These are phyloP conservation scores for Phoenicopterus ruber DNA, from an alignment of 2,113 vertebrate genomes.

Conservation along the genomic window DNA sequence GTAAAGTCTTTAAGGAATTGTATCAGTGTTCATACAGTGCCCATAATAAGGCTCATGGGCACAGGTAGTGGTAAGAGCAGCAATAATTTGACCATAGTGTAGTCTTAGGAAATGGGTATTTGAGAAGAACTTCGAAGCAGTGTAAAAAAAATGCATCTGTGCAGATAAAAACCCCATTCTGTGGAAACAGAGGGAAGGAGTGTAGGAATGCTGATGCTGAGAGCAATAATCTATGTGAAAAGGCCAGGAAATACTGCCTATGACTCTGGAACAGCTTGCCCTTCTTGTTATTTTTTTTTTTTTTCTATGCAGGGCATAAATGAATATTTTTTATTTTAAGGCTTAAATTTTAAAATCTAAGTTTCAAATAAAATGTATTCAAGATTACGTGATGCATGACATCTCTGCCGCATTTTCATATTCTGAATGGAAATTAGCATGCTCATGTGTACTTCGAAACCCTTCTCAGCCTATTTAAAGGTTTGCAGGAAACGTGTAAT, in stretches of 20 bases:
- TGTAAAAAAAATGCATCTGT: background rate
- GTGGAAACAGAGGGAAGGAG: background rate
- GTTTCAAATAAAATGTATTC: background rate
- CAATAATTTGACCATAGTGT: background rate
- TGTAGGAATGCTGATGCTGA: background rate
- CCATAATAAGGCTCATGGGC: background rate
- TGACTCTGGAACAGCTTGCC: background rate
- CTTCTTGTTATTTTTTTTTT: background rate
- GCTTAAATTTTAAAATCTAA: background rate
- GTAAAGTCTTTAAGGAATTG: background rate
- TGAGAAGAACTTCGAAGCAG: background rate
- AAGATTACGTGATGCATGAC: background rate
- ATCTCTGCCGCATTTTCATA: background rate
- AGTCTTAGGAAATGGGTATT: background rate
- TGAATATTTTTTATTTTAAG: background rate
- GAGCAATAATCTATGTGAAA: background rate
- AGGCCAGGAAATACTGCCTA: background rate
- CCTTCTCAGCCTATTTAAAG: background rate
- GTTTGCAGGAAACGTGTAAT: background rate
- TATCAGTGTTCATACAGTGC: background rate
- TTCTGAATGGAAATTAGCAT: background rate
- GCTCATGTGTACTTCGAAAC: background rate
- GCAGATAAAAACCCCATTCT: rapidly evolving
- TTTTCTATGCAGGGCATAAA: background rate
- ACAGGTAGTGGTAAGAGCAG: background rate